phyloP scores from a whole-genome alignment of 2,888 invertebrate genomes.

The Lacanobia wlatinum region DNA sequence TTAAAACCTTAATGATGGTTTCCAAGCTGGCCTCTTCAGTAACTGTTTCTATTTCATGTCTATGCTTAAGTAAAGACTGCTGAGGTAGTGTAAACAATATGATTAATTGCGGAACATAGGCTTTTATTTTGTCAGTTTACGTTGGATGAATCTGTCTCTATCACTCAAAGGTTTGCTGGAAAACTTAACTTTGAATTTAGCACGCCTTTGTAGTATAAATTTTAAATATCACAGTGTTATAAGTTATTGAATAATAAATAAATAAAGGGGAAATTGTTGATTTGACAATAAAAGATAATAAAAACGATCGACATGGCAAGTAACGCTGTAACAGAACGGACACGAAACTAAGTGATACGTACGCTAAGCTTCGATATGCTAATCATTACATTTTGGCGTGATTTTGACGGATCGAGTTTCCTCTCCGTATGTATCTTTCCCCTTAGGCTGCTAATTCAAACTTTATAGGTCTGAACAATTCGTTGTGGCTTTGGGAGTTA shows the following conservation, averaged over 20 bases:
- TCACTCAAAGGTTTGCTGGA: too few species aligned
- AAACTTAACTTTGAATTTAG: too few species aligned
- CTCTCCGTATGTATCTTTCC: not conserved
- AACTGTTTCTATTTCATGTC: not conserved
- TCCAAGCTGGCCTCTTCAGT: not conserved
- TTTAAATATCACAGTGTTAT: too few species aligned
- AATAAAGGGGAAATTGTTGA: not conserved
- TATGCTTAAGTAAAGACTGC: not conserved
- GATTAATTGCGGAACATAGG: not conserved
- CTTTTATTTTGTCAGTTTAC: not conserved
- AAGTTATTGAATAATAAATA: too few species aligned
- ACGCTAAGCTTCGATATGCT: not conserved
- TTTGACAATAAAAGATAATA: not conserved
- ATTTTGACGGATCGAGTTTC: not conserved
- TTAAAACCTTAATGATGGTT: conserved; percentile 18
- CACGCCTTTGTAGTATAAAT: too few species aligned
- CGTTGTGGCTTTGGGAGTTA: conserved; percentile 1
- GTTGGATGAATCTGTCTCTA: too few species aligned
- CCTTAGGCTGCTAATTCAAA: not conserved
- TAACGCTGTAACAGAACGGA: not conserved
- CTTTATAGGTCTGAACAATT: not conserved
- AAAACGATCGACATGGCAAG: not conserved
- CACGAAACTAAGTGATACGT: not conserved
- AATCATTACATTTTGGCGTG: not conserved
- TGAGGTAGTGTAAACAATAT: not conserved